phyloP scores from a whole-genome alignment of 2,797 vertebrate genomes.

The Sebastes baramenuke region DNA sequence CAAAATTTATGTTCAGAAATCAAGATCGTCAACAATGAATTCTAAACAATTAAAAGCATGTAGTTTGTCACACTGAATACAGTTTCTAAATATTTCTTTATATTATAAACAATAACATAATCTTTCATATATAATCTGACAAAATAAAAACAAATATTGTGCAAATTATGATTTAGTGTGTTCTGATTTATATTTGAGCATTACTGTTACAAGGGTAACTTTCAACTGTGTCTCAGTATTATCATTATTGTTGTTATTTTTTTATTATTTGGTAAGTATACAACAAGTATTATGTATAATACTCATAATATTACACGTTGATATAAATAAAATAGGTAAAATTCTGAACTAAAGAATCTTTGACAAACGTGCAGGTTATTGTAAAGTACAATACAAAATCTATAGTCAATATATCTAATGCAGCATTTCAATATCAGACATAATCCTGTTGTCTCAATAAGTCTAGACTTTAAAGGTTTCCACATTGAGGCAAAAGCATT shows the following conservation, averaged over 20 bases:
- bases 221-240: too few species aligned
- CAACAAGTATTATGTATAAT: background rate
- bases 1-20: too few species aligned
- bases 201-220: background rate
- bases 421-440: constrained; percentile 2
- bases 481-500: constrained; percentile 2
- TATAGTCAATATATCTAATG: background rate
- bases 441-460: background rate
- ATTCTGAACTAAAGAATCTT: background rate
- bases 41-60: rapidly evolving
- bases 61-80: background rate
- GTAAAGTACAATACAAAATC: background rate
- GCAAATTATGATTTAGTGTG: background rate
- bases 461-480: constrained; percentile 25
- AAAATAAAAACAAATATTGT: background rate
- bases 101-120: background rate
- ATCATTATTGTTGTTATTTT: background rate
- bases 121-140: background rate
- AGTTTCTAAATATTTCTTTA: background rate
- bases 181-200: background rate
- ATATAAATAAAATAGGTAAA: background rate
- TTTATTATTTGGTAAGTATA: background rate
- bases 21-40: background rate
- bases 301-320: background rate
- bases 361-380: background rate